phyloP scores from a whole-genome alignment of 2,888 invertebrate genomes.

The Oligia fasciuncula region DNA sequence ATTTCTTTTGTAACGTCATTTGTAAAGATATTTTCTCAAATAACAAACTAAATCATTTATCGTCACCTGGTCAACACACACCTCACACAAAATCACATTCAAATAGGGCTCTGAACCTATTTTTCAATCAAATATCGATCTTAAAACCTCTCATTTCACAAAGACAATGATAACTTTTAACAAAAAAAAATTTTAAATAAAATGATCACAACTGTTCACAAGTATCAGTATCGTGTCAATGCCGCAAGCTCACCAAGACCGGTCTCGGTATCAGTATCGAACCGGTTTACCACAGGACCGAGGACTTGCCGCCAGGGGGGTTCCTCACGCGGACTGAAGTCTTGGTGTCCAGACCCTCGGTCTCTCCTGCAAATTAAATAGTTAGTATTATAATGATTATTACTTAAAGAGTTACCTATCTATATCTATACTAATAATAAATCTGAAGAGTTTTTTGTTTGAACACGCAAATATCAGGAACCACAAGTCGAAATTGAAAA shows the following conservation, averaged over 20 bases:
- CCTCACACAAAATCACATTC: constrained; percentile 9
- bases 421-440: too few relatives aligned
- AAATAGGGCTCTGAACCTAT: not conserved
- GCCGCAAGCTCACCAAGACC: constrained; percentile 59
- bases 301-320: constrained; percentile 97
- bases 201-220: constrained; percentile 62
- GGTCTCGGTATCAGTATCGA: constrained; percentile 1
- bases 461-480: too few relatives aligned
- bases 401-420: not conserved
- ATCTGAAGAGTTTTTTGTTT: too few relatives aligned
- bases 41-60: not conserved
- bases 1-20: constrained; percentile 25
- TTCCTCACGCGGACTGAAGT: constrained; percentile 96
- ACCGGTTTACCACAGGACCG: constrained; percentile 94
- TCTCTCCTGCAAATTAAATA: constrained; percentile 91
- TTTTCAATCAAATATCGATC: not conserved
- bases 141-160: not conserved
- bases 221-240: constrained; percentile 65
- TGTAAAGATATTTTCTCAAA: not conserved
- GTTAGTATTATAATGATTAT: not conserved
- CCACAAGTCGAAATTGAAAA: too few relatives aligned
- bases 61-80: not conserved
- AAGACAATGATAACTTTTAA: constrained; percentile 27
- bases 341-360: constrained; percentile 93
- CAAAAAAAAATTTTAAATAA: constrained; percentile 2